Percentiles rank a stretch among this genome's conserved stretches.
phyloP scores from a whole-genome alignment of 1,140 invertebrate genomes.

The Centruroides sculpturatus region DNA sequence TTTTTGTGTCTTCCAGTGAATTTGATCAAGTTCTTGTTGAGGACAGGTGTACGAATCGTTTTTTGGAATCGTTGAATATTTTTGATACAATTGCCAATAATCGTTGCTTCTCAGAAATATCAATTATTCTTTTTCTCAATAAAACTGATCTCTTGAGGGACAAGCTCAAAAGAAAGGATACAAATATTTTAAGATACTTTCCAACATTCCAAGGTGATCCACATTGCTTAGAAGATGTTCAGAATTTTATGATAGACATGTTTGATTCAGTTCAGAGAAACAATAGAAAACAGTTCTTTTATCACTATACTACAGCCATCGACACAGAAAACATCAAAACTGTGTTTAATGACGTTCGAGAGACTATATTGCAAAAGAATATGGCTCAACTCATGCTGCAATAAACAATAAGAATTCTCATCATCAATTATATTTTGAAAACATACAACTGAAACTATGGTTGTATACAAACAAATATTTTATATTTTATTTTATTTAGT shows the following conservation, averaged over 20 bases:
- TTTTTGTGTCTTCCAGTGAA: conserved; percentile 57
- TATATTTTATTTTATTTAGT: no score
- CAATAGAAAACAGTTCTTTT: conserved; percentile 60
- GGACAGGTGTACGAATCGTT: conserved; percentile 86
- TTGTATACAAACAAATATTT: no score
- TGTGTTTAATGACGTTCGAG: conserved; percentile 94
- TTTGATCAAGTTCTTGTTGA: conserved; percentile 61
- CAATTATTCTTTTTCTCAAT: conserved; percentile 94
- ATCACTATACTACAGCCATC: conserved; percentile 95
- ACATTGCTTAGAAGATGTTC: conserved; percentile 70
- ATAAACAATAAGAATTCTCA: conserved; percentile 26
- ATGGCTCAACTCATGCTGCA: conserved; percentile 85
- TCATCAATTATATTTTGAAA: no score
- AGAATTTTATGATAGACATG: conserved; percentile 60
- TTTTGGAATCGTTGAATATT: conserved; percentile 88
- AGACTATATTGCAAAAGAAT: conserved; percentile 89
- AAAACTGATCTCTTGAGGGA: conserved; percentile 44
- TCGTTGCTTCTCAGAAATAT: conserved; percentile 76
- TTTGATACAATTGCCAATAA: conserved; percentile 98
- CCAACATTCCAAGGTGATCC: conserved; percentile 75
- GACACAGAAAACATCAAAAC: conserved; percentile 96
- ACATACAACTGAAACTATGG: no score
- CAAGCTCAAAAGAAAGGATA: conserved; percentile 10
- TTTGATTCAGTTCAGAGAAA: conserved; percentile 52
- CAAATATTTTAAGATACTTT: conserved; percentile 44